Conservation (phyloP, 2,797 vertebrate genomes). For the Amphiprion clarkii region DNA sequence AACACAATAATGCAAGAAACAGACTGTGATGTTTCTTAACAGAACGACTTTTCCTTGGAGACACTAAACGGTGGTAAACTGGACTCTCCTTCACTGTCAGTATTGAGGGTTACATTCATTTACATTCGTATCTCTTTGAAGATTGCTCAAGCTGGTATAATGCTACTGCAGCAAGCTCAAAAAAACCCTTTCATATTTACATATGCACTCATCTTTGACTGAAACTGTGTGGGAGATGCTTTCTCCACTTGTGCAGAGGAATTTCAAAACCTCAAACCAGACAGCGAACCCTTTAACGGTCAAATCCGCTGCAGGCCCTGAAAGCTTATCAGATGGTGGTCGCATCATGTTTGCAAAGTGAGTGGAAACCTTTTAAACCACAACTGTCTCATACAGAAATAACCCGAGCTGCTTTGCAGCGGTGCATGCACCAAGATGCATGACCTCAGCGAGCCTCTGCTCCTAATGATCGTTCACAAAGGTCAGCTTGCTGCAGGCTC, state of each 20-base stretch:
- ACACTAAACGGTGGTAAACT: background rate
- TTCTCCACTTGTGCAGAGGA: constrained; percentile 40
- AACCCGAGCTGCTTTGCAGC: constrained; percentile 50
- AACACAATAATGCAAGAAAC: background rate
- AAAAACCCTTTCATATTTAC: constrained; percentile 17
- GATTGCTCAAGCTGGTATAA: constrained; percentile 11
- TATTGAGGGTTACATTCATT: constrained; percentile 18
- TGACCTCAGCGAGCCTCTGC: constrained; percentile 46
- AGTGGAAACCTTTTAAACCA: constrained; percentile 58
- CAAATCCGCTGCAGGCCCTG: constrained; percentile 40
- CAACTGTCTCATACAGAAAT: constrained; percentile 56
- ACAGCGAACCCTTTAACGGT: constrained; percentile 45
- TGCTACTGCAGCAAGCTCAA: constrained; percentile 11
- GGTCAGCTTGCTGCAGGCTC: constrained; percentile 58
- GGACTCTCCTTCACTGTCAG: background rate
- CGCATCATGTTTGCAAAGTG: constrained; percentile 21
- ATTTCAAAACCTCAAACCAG: constrained; percentile 62
- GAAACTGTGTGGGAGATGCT: constrained; percentile 69
- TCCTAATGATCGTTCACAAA: constrained; percentile 55
- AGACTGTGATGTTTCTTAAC: background rate
- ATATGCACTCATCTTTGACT: constrained; percentile 41
- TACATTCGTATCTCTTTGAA: constrained; percentile 37
- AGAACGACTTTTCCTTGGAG: background rate
- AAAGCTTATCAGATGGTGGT: constrained; percentile 41
- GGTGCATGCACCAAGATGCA: constrained; percentile 18